These are phyloP conservation scores for Scolopax bukidnonensis DNA, from an alignment of 2,797 vertebrate genomes.

Conservation along the genomic window DNA sequence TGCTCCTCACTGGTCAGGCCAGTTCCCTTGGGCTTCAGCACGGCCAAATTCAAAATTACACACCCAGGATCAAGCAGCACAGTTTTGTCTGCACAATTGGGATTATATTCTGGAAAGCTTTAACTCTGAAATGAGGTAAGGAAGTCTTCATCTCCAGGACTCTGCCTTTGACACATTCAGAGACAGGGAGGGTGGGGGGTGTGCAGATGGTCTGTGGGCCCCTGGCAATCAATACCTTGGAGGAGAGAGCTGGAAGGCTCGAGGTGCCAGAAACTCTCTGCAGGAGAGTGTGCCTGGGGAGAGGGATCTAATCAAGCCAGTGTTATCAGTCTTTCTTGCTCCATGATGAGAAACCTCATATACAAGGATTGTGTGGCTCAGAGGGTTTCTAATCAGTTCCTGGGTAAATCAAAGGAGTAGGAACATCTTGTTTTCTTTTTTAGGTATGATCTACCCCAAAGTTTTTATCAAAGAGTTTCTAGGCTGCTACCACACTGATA, in stretches of 20 bases:
- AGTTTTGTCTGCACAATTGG: not conserved
- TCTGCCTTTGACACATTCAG: not conserved
- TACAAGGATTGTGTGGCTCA: not conserved
- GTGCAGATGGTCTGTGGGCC: not conserved
- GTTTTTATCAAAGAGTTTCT: not conserved
- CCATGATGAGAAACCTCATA: not conserved
- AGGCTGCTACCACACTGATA: not conserved
- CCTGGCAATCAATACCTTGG: fast-evolving
- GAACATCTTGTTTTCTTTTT: not conserved
- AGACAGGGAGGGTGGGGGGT: too few relatives aligned
- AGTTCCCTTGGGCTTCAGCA: not conserved
- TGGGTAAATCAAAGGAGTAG: not conserved
- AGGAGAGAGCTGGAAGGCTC: not conserved
- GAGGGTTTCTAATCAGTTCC: not conserved
- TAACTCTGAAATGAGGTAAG: not conserved
- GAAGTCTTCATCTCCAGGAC: not conserved
- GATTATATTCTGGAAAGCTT: not conserved
- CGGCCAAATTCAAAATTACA: not conserved
- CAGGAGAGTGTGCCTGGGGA: not conserved
- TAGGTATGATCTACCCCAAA: not conserved
- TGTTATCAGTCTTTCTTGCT: not conserved
- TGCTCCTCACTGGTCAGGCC: not conserved
- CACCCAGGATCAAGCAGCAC: not conserved
- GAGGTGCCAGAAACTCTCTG: not conserved
- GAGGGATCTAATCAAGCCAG: not conserved